These are phyloP conservation scores for Cynoglossus semilaevis DNA, from an alignment of 2,113 vertebrate genomes.

Conservation along the genomic window DNA sequence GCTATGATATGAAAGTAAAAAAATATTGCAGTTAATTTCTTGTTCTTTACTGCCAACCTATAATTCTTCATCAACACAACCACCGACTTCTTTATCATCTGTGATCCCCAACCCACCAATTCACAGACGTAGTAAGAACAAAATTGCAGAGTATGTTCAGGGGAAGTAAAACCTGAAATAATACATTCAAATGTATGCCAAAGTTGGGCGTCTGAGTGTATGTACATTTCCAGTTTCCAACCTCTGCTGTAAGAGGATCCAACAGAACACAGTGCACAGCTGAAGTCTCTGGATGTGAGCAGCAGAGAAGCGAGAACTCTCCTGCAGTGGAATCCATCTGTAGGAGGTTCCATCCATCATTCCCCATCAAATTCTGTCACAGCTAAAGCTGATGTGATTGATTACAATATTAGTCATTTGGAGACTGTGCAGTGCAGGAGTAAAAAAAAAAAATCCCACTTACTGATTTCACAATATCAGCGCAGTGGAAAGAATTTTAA, in stretches of 20 bases:
- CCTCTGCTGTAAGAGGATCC: not conserved
- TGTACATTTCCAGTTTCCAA: not conserved
- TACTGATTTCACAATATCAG: conserved; percentile 41
- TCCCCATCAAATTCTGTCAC: conserved; percentile 47
- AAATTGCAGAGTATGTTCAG: not conserved
- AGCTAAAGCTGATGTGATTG: conserved; percentile 59
- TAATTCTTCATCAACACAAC: too few relatives aligned
- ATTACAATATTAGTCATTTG: conserved; percentile 60
- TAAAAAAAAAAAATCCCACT: conserved; percentile 20
- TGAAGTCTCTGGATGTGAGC: conserved; percentile 21
- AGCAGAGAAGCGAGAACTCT: conserved; percentile 24
- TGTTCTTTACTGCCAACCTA: too few relatives aligned
- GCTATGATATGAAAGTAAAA: too few relatives aligned
- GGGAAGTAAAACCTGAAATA: not conserved
- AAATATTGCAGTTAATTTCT: too few relatives aligned
- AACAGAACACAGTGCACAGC: conserved; percentile 1
- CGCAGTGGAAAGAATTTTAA: conserved; percentile 44
- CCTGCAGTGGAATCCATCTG: conserved; percentile 41
- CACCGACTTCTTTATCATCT: too few relatives aligned
- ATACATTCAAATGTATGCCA: not conserved
- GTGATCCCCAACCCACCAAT: too few relatives aligned
- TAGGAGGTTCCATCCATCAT: conserved; percentile 58
- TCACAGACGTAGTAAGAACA: not conserved
- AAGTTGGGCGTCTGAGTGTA: not conserved
- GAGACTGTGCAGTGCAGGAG: conserved; percentile 46